These are phyloP conservation scores for Boloria euphrosyne DNA, from an alignment of 2,888 invertebrate species.

Conservation along the genomic window DNA sequence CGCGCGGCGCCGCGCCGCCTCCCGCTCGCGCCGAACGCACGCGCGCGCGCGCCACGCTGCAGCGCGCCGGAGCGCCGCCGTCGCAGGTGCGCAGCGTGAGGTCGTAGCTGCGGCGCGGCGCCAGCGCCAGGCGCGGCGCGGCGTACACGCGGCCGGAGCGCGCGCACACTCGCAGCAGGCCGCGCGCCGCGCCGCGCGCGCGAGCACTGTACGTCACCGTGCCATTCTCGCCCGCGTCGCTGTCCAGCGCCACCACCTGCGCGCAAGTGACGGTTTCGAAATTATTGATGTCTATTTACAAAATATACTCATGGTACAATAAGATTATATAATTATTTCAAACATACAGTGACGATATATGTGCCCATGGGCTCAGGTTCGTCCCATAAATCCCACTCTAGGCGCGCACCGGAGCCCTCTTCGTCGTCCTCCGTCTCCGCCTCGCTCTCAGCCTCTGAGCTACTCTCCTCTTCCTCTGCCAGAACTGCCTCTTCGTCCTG, in stretches of 20 bases:
- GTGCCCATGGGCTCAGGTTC: slow-evolving; percentile 47
- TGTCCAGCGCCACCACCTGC: slow-evolving; percentile 91
- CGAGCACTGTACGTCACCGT: slow-evolving; percentile 88
- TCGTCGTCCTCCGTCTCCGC: slow-evolving; percentile 47
- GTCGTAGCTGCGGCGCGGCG: slow-evolving; percentile 78
- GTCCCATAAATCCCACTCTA: slow-evolving; percentile 54
- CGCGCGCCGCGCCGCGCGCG: slow-evolving; percentile 87
- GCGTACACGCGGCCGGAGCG: slow-evolving; percentile 91
- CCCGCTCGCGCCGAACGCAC: slow-evolving; percentile 83
- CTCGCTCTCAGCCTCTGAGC: slow-evolving; percentile 60
- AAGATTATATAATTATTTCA: background rate
- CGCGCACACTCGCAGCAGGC: slow-evolving; percentile 91
- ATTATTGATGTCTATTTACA: background rate
- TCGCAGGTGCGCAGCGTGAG: slow-evolving; percentile 88
- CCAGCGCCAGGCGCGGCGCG: slow-evolving; percentile 83
- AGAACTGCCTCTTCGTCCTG: slow-evolving; percentile 47
- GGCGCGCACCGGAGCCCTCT: slow-evolving; percentile 47
- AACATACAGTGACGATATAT: slow-evolving; percentile 61
- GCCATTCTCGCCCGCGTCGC: slow-evolving; percentile 91
- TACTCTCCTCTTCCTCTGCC: slow-evolving; percentile 49
- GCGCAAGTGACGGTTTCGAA: too few relatives aligned
- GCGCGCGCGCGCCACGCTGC: slow-evolving; percentile 88
- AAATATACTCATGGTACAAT: background rate
- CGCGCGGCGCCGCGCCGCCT: slow-evolving; percentile 84
- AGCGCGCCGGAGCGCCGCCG: slow-evolving; percentile 87